These are phyloP conservation scores for Physella acuta DNA, from an alignment of 1,140 invertebrate genomes.

Conservation along the genomic window DNA sequence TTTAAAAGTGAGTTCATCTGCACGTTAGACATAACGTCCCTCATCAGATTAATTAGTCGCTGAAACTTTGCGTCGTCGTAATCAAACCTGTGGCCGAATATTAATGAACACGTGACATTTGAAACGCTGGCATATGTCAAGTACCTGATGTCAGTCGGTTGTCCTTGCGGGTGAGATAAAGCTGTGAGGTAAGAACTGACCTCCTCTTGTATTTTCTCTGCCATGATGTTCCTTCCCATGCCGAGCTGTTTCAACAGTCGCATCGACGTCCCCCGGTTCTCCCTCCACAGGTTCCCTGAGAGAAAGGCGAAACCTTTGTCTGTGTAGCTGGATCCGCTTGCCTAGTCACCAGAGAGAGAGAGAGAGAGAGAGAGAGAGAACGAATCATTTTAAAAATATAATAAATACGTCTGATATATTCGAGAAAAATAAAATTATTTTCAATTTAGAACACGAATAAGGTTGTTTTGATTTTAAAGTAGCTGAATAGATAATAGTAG, in stretches of 20 bases:
- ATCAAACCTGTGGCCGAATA: not conserved
- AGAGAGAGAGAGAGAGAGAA: too few relatives aligned
- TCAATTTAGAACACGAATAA: too few relatives aligned
- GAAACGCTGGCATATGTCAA: not conserved
- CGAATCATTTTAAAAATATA: too few relatives aligned
- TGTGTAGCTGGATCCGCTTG: too few relatives aligned
- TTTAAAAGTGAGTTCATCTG: not conserved
- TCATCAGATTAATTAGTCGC: not conserved
- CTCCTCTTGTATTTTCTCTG: conserved; percentile 2
- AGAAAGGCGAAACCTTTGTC: not conserved
- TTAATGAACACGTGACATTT: not conserved
- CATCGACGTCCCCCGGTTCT: not conserved
- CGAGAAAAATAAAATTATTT: too few relatives aligned
- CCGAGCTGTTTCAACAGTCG: not conserved
- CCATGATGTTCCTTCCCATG: not conserved
- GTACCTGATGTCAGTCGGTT: not conserved
- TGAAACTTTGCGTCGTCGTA: conserved; percentile 16
- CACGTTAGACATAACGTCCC: not conserved
- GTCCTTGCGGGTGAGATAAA: not conserved
- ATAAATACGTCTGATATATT: too few relatives aligned
- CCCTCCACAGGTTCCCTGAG: not conserved
- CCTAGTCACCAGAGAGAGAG: too few relatives aligned
- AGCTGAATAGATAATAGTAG: too few relatives aligned
- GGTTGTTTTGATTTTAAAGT: too few relatives aligned
- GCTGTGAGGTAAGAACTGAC: not conserved